Percentiles rank a stretch among this genome's conserved stretches.
These are phyloP conservation scores for Cladopsammia gracilis DNA, from an alignment of 64 coral and sea anemone genomes.

Conservation along the genomic window DNA sequence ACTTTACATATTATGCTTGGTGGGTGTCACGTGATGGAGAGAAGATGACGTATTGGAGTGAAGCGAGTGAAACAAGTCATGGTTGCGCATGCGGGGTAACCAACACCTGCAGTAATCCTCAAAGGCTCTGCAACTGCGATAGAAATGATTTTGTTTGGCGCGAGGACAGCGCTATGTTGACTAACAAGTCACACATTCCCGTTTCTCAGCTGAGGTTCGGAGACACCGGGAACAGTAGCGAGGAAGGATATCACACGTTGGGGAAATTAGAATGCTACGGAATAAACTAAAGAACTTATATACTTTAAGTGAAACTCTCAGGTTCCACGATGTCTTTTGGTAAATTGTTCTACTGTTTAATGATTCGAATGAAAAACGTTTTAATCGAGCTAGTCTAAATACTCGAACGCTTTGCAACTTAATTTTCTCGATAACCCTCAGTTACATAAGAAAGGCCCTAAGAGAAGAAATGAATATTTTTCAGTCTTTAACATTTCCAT, in stretches of 20 bases:
- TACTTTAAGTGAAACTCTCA: neutral
- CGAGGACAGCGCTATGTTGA: constrained; percentile 62
- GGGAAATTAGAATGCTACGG: constrained; percentile 22
- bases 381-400: too few relatives aligned
- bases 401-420: too few relatives aligned
- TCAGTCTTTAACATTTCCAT: too few relatives aligned
- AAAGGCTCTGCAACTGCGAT: constrained; percentile 54
- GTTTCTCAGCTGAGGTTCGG: constrained; percentile 39
- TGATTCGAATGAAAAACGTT: too few relatives aligned
- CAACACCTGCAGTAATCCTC: neutral
- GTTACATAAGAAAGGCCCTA: too few relatives aligned
- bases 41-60: constrained; percentile 66
- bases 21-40: constrained; percentile 58
- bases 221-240: neutral
- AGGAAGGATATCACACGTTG: constrained; percentile 16
- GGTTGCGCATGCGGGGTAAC: constrained; percentile 63
- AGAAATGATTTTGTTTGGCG: constrained; percentile 36
- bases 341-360: too few relatives aligned
- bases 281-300: neutral
- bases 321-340: too few relatives aligned
- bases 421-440: too few relatives aligned
- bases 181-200: constrained; percentile 56
- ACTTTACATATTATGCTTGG: neutral
- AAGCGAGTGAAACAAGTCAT: neutral
- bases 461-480: too few relatives aligned